Evolutionary conservation across 2,113 vertebrate species (phyloP), one percentile per base, ranked within the genome.

Genomic region (Sclerurus mexicanus): DNA sequence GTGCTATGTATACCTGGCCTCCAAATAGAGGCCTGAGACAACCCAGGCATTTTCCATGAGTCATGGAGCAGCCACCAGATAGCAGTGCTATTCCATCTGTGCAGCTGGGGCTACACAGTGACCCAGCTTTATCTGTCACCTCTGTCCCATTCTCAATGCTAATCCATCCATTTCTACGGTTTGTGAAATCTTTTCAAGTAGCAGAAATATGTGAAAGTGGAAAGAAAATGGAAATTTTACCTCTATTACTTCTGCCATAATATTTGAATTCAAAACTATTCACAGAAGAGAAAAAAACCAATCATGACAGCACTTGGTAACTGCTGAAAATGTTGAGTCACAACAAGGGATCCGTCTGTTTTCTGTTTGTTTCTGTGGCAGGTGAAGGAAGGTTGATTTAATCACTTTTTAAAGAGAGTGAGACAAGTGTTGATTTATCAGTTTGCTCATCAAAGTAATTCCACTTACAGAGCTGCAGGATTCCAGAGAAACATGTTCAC

Each of bases 21-120:
- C 79, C 83, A 93, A 92, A 94, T 37, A 93, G 96, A 77, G 85
- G 40, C 40, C 62, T 77, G 72, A 90, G 85, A 78, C 76, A 81
- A 94, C 76, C 64, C n/a, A 93, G 59, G 88, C 60, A 94, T 93
- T 96, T 93, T 96, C 95, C 93, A 95, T 96, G 95, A 96, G 93
- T 96, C 96, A 96, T 87, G 60, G 80, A 95, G 74, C 73, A 92
- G 88, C 93, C 93, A 94, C 33, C 96, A 96, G 96, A 97, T 95
- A 96, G 95, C 90, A 96, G 87, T 96, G 73, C 95, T 96, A 94
- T 95, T 92, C 95, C 95, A 90, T 92, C 24, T 85, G 60, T 93
- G 74, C 2, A 2, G 30, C 31, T 28, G 35, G 53, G 64, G 42
- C 59, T 75, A 14, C 7, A 2, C 3, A 1, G n/a, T 31, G 63